These are phyloP conservation scores for Elysia crispata DNA, from an alignment of 2,888 invertebrate genomes.

Conservation along the genomic window DNA sequence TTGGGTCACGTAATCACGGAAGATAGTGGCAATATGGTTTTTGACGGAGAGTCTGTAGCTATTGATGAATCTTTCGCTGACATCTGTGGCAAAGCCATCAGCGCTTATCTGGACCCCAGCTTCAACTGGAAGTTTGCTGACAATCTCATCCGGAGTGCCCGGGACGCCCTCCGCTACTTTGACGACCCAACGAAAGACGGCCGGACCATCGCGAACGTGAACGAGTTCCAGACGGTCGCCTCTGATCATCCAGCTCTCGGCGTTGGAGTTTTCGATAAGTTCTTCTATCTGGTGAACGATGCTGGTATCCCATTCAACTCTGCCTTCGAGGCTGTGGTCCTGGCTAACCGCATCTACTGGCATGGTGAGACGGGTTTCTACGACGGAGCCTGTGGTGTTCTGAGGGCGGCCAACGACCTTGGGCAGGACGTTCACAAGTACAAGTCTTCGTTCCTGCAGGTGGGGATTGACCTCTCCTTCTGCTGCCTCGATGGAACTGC, in stretches of 20 bases:
- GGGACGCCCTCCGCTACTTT: slow-evolving; percentile 14
- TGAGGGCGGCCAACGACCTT: slow-evolving; percentile 24
- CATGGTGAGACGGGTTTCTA: slow-evolving; percentile 3
- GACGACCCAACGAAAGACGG: slow-evolving; percentile 7
- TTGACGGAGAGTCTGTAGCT: slow-evolving; percentile 16
- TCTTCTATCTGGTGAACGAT: slow-evolving; percentile 1
- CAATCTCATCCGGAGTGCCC: not conserved
- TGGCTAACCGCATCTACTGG: slow-evolving; percentile 26
- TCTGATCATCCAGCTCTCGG: not conserved
- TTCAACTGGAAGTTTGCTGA: not conserved
- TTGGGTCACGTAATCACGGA: not conserved
- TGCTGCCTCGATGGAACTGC: slow-evolving; percentile 21
- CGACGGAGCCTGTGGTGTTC: slow-evolving; percentile 23
- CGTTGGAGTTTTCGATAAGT: slow-evolving; percentile 13
- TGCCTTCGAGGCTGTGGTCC: slow-evolving; percentile 9
- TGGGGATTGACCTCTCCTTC: slow-evolving; percentile 32
- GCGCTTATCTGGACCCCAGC: not conserved
- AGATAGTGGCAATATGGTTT: not conserved
- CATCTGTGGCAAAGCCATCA: slow-evolving; percentile 21
- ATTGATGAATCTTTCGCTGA: slow-evolving; percentile 20
- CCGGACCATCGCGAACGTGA: slow-evolving; percentile 1
- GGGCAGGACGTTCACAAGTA: not conserved
- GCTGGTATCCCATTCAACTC: not conserved
- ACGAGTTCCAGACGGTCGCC: not conserved
- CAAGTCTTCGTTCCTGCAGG: not conserved